Evolutionary conservation across 2,113 vertebrate genomes (phyloP).

Genomic region (Chaetura pelagica): DNA sequence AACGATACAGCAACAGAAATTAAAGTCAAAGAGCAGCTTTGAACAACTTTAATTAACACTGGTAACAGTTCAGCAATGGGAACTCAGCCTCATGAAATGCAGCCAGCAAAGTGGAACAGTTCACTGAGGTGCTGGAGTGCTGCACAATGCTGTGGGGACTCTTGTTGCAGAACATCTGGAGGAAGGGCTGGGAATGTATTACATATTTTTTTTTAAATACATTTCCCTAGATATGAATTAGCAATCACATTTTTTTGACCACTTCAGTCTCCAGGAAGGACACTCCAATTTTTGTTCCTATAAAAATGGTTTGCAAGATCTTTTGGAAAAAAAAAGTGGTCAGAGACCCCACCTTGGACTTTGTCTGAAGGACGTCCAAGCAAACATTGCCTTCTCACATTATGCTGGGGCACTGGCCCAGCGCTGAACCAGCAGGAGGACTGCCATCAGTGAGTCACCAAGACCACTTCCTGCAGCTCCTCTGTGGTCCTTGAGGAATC

Average conservation of each 20-base stretch:
- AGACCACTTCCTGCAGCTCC: constrained; percentile 3
- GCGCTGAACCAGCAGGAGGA: not conserved
- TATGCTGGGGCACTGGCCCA: not conserved
- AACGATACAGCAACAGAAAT: not conserved
- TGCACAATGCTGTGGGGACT: not conserved
- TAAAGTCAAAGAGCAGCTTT: not conserved
- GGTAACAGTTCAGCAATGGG: not conserved
- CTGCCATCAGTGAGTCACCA: constrained; percentile 18
- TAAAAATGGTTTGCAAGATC: not conserved
- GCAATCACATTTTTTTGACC: not conserved
- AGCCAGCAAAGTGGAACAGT: not conserved
- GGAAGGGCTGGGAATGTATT: not conserved
- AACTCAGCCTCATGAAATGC: not conserved
- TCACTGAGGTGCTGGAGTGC: not conserved
- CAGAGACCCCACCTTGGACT: not conserved
- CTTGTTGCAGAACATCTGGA: not conserved
- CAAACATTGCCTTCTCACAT: not conserved
- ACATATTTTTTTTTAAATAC: not conserved
- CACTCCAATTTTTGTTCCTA: not conserved
- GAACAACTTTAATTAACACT: not conserved
- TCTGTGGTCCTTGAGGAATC: not conserved
- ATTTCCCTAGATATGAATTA: not conserved
- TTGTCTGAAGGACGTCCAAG: not conserved
- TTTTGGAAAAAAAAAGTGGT: not conserved
- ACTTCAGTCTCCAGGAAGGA: not conserved